Evolutionary conservation across 2,888 invertebrate genomes (phyloP).

Genomic region (Euzetes globulus): DNA sequence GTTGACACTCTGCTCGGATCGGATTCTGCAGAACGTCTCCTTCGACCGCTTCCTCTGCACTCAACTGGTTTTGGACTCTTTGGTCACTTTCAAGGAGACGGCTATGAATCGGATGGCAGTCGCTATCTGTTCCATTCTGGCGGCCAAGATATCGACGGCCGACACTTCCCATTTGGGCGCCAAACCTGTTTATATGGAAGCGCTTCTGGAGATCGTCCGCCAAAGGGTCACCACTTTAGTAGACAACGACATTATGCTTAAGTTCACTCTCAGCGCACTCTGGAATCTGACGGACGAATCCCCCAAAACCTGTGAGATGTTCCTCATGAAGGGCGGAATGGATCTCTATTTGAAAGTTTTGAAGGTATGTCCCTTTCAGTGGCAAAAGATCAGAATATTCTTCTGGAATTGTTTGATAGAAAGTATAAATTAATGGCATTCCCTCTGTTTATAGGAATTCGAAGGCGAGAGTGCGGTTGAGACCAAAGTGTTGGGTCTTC

Average conservation of each 20-base stretch:
- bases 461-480: conserved; percentile 60
- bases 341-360: conserved; percentile 58
- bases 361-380: conserved; percentile 32
- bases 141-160: conserved; percentile 57
- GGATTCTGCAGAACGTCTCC: conserved; percentile 63
- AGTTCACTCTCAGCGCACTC: conserved; percentile 65
- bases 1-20: conserved; percentile 64
- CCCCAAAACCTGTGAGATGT: conserved; percentile 61
- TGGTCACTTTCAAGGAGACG: conserved; percentile 60
- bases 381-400: background rate
- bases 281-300: conserved; percentile 75
- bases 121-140: conserved; percentile 66
- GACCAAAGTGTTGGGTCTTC: conserved; percentile 63
- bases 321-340: conserved; percentile 61
- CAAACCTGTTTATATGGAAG: conserved; percentile 60
- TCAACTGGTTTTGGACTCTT: conserved; percentile 61
- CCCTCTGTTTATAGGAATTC: conserved; percentile 48
- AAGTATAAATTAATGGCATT: no score
- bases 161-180: conserved; percentile 62
- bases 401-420: no score
- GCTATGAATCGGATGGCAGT: conserved; percentile 64
- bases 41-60: conserved; percentile 62
- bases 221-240: conserved; percentile 48
- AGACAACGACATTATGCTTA: conserved; percentile 60
- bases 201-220: conserved; percentile 59